Evolutionary conservation across 2,888 invertebrate genomes (phyloP), one percentile per base, ranked within the genome.

Genomic region (Pemphredon lugubris): DNA sequence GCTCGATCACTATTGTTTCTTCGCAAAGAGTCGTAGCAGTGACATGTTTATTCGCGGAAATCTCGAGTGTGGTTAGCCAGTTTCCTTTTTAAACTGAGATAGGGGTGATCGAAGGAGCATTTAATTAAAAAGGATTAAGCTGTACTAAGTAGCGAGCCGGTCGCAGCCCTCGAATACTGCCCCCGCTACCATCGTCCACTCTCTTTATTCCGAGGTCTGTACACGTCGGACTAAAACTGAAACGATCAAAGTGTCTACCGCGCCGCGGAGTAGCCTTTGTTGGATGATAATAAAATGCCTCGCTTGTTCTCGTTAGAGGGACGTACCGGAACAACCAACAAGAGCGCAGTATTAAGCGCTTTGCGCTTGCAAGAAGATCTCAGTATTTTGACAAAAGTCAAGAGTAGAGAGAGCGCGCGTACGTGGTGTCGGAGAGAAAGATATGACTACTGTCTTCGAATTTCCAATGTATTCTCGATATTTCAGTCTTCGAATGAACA

Each of bases 101-200:
- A n/a, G 45, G 61, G 76, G 75, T 75, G 73, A 83, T 84, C 77
- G 79, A 74, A 65, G 73, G 76, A 72, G 76, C 79, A 83, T 84
- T 88, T 88, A 87, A 88, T 88, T 87, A 86, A 83, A 84, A 83
- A 82, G 84, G 85, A 87, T 87, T 86, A 88, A 86, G 79, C 77
- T 73, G 79, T 75, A 77, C 77, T 84, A 82, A 81, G 78, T 68
- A 79, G 69, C 80, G 81, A 84, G 81, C 75, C 77, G 67, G 48
- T 59, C 18, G 69, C 77, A 78, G 81, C 79, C n/a, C 75, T 71
- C 64, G 67, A 73, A 61, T 66, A 60, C 45, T 59, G 4, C 7
- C 53, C 9, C 58, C 32, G 39, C 40, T 13, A 23, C 54, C 26
- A 26, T 50, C 55, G 55, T 53, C 70, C 50, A 61, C 51, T 45